phyloP scores from a whole-genome alignment of 2,113 vertebrate species.

The Ranitomeya variabilis region DNA sequence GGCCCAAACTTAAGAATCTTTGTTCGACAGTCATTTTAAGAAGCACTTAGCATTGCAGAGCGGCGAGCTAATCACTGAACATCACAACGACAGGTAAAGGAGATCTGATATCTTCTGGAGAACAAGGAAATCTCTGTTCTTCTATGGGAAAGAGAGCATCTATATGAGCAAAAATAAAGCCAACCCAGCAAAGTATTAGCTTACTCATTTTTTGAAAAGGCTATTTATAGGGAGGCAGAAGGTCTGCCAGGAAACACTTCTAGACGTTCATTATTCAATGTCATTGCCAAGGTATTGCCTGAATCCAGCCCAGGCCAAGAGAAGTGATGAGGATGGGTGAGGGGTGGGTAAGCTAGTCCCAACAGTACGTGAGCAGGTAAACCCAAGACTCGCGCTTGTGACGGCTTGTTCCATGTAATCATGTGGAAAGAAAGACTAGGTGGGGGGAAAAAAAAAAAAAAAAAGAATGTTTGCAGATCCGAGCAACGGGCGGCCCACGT shows the following conservation, averaged over 20 bases:
- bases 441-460: conserved; percentile 19
- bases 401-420: conserved; percentile 60
- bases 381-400: conserved; percentile 19
- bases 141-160: conserved; percentile 53
- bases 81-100: conserved; percentile 28
- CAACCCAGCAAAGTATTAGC: conserved; percentile 48
- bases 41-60: conserved; percentile 15
- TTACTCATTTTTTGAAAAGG: conserved; percentile 57
- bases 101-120: conserved; percentile 29
- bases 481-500: not conserved
- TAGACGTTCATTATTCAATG: conserved; percentile 55
- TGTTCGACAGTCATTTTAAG: not conserved
- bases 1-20: not conserved
- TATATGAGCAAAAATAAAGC: conserved; percentile 45
- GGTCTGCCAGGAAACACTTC: conserved; percentile 54
- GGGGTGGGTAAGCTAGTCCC: conserved; percentile 57
- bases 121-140: conserved; percentile 51
- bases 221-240: conserved; percentile 52
- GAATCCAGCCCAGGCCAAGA: conserved; percentile 52
- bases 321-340: conserved; percentile 5
- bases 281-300: conserved; percentile 58
- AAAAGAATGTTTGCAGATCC: not conserved
- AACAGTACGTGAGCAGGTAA: conserved; percentile 52
- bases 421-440: conserved; percentile 44
- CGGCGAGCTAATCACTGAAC: conserved; percentile 23